phyloP scores from a whole-genome alignment of 2,888 invertebrate species.

The Dendrolimus houi region DNA sequence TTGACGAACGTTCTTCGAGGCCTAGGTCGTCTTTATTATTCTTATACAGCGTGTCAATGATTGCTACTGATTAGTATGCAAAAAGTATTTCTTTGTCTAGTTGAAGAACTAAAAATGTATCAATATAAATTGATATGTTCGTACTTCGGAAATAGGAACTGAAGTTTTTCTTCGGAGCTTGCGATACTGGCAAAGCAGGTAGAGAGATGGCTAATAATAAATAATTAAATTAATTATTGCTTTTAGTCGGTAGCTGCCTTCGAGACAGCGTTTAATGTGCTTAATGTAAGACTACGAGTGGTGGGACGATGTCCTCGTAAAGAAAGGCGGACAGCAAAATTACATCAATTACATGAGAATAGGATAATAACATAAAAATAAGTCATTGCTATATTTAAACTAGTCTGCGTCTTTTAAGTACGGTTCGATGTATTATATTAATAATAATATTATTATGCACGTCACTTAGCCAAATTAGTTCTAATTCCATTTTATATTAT shows the following conservation, averaged over 20 bases:
- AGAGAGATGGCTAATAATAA: slow-evolving; percentile 60
- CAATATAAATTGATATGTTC: too few relatives aligned
- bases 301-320: not conserved
- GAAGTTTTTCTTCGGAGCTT: slow-evolving; percentile 40
- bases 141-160: slow-evolving; percentile 20
- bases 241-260: slow-evolving; percentile 48
- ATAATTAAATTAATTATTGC: slow-evolving; percentile 70
- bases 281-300: not conserved
- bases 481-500: too few relatives aligned
- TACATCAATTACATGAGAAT: not conserved
- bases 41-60: too few relatives aligned
- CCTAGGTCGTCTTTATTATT: too few relatives aligned
- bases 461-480: too few relatives aligned
- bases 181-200: slow-evolving; percentile 17
- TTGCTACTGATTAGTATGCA: too few relatives aligned
- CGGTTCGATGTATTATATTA: not conserved
- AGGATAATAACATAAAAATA: not conserved
- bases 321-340: not conserved
- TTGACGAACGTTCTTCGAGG: too few relatives aligned
- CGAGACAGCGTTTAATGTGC: slow-evolving; percentile 18
- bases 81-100: too few relatives aligned
- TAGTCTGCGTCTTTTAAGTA: not conserved
- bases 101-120: too few relatives aligned
- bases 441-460: too few relatives aligned
- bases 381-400: not conserved